Evolutionary conservation across 2,797 vertebrate genomes (phyloP).

Genomic region (Urophycis tenuis): DNA sequence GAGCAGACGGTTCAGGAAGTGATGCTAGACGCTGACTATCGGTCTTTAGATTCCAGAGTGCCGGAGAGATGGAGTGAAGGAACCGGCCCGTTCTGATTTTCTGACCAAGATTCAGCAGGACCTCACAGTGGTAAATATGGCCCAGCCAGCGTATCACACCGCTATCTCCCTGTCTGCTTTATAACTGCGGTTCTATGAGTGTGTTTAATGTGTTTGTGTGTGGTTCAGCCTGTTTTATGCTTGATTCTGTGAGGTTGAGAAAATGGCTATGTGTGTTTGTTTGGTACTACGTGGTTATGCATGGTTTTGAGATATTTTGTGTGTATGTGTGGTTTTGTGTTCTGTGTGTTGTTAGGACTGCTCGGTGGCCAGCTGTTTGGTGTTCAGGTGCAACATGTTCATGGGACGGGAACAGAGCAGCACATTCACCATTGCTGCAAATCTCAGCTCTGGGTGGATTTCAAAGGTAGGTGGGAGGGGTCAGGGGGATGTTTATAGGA

Average conservation of each 20-base stretch:
- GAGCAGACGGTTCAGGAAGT: not conserved
- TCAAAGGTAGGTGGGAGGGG: conserved; percentile 59
- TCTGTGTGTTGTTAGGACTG: conserved; percentile 66
- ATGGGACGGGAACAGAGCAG: conserved; percentile 37
- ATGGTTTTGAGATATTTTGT: not conserved
- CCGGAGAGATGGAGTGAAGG: conserved; percentile 24
- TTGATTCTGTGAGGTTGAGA: too few species aligned
- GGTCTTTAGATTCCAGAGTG: conserved; percentile 60
- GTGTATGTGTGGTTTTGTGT: not conserved
- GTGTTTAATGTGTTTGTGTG: not conserved
- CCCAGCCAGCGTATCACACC: not conserved
- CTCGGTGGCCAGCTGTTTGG: conserved; percentile 65
- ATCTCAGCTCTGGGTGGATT: conserved; percentile 73
- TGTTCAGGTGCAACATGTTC: conserved; percentile 59
- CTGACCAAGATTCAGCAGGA: conserved; percentile 44
- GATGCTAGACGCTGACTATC: not conserved
- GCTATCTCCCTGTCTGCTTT: not conserved
- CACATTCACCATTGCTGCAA: conserved; percentile 63
- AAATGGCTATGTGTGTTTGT: not conserved
- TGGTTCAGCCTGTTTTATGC: too few species aligned
- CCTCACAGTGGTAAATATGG: conserved; percentile 55
- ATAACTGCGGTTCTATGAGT: not conserved
- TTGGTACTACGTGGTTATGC: not conserved
- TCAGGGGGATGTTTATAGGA: too few species aligned
- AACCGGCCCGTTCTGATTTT: conserved; percentile 37